Conservation (phyloP, 2,113 vertebrate species). For the Colius striatus region DNA sequence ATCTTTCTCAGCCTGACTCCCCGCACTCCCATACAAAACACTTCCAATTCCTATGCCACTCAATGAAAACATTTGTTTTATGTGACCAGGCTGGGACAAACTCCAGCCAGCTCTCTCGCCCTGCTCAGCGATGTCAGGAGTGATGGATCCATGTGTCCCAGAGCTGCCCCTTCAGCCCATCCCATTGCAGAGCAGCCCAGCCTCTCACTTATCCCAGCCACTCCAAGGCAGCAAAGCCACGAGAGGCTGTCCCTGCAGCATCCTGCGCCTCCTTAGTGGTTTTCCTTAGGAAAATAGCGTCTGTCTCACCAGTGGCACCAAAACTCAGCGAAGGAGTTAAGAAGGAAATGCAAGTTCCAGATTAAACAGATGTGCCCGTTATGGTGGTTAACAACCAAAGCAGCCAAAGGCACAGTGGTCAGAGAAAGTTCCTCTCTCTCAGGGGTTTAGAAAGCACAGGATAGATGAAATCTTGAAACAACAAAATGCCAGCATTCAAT, state of each 20-base stretch:
- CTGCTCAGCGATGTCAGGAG: background rate
- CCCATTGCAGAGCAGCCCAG: background rate
- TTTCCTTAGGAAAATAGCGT: background rate
- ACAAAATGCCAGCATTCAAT: background rate
- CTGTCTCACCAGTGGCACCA: background rate
- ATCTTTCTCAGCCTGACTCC: background rate
- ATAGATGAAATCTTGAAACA: background rate
- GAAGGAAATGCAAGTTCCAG: background rate
- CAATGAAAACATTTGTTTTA: background rate
- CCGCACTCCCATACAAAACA: accelerated
- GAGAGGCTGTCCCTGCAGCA: accelerated
- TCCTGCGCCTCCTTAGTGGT: background rate
- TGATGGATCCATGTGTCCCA: accelerated
- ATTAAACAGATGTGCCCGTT: background rate
- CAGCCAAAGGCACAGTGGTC: background rate
- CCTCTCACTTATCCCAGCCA: accelerated
- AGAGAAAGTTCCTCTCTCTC: background rate
- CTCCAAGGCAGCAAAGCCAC: background rate
- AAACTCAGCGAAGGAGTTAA: background rate
- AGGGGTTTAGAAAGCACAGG: background rate
- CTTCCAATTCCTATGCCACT: background rate
- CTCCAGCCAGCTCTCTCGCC: background rate
- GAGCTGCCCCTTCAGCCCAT: background rate
- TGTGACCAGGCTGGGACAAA: background rate
- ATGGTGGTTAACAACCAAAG: background rate